phyloP scores from a whole-genome alignment of 2,797 vertebrate genomes.

The Micropoecilia bifurca region DNA sequence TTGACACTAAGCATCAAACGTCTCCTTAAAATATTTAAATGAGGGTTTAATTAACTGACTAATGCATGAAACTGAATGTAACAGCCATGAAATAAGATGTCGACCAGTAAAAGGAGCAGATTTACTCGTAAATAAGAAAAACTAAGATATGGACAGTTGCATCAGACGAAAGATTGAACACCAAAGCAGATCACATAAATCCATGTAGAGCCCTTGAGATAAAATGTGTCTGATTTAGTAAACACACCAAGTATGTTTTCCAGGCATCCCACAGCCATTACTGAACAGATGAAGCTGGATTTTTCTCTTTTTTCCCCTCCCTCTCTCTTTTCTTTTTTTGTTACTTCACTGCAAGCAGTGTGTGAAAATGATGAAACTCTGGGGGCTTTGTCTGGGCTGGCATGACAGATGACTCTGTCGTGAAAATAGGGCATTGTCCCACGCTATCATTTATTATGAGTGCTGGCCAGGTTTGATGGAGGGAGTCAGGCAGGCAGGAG shows the following conservation, averaged over 20 bases:
- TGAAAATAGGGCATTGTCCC: slow-evolving; percentile 86
- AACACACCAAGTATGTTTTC: slow-evolving; percentile 54
- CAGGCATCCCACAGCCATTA: slow-evolving; percentile 54
- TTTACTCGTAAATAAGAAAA: slow-evolving; percentile 19
- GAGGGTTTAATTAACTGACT: slow-evolving; percentile 78
- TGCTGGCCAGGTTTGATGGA: slow-evolving; percentile 83
- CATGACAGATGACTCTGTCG: slow-evolving; percentile 82
- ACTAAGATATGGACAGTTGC: slow-evolving; percentile 8
- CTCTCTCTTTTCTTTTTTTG: slow-evolving; percentile 52
- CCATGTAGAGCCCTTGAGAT: slow-evolving; percentile 17
- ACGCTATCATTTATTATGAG: slow-evolving; percentile 85
- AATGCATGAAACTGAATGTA: slow-evolving; percentile 73
- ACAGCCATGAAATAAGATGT: slow-evolving; percentile 60
- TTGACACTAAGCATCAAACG: slow-evolving; percentile 79
- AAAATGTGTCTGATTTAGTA: slow-evolving; percentile 45
- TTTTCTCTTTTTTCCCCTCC: slow-evolving; percentile 39
- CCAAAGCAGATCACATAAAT: slow-evolving; percentile 17
- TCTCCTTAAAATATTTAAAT: slow-evolving; percentile 71
- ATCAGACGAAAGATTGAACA: slow-evolving; percentile 33
- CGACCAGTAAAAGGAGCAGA: slow-evolving; percentile 41
- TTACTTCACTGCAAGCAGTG: slow-evolving; percentile 74
- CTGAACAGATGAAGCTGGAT: slow-evolving; percentile 54
- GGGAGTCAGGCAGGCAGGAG: slow-evolving; percentile 72
- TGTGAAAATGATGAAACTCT: slow-evolving; percentile 82
- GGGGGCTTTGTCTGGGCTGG: slow-evolving; percentile 78